Base-by-base conservation (phyloP, 2,888 invertebrate genomes). In the Pheosia tremula region DNA sequence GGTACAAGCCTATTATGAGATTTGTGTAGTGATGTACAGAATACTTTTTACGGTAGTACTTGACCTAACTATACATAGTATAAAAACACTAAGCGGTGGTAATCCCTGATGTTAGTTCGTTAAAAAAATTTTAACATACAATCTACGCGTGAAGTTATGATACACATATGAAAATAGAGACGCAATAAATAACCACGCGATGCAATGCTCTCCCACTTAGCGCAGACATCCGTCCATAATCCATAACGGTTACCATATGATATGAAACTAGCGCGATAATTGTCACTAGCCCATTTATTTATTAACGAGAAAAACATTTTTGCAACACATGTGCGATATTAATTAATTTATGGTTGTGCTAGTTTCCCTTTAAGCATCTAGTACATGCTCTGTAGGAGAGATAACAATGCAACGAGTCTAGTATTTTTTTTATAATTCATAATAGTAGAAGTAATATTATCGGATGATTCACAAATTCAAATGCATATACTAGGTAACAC, bases 201-300 rank as follows among this genome's bases (percentile, higher is more conserved):
- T 81, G 74, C 78, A 79, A 69, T 78, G 81, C 81, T 88, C 90
- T 90, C 91, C 91, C 90, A 84, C 89, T 72, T 79, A 83, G 89
- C 69, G 68, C 70, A 80, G 76, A 82, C 80, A 83, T 74, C 78
- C 74, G 77, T 81, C 50, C 50, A 50, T 53, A 53, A 37, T 37
- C 50, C 50, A 50, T 76, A 79, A 78, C 69, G 6, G 67, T 66
- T 73, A 64, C 67, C 69, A 71, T 68, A 62, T 66, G 64, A 67
- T 62, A 60, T 60, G 9, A 66, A 66, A 69, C 62, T 62, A 60
- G 61, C 11, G 59, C 56, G 60, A 66, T 66, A 70, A 68, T 68
- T 71, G 65, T 66, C 66, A 60, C 64, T 59, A 55, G 47, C 41
- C 38, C 53, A 58, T 36, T 41, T 56, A 63, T 36, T 41, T 53